phyloP scores from a whole-genome alignment of 1,140 invertebrate genomes.

The Rhyacophila brunnea region DNA sequence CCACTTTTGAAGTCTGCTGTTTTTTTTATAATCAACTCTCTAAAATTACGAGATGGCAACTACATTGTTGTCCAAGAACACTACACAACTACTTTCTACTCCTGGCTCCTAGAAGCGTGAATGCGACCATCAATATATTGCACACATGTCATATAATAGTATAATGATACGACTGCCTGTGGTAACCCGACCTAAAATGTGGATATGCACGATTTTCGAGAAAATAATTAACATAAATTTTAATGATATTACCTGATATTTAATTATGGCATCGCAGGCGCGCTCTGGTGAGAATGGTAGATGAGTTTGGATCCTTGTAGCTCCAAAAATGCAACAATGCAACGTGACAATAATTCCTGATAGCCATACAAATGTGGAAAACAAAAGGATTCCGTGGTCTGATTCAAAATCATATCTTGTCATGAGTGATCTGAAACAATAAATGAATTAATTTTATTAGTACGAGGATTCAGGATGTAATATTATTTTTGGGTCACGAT shows the following conservation, averaged over 20 bases:
- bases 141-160: background rate
- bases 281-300: slow-evolving; percentile 9
- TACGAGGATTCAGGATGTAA: no score
- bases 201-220: background rate
- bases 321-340: slow-evolving; percentile 5
- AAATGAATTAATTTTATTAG: no score
- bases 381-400: background rate
- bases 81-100: background rate
- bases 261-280: background rate
- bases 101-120: background rate
- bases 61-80: background rate
- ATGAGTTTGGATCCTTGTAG: background rate
- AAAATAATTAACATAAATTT: background rate
- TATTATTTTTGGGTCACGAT: no score
- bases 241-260: background rate
- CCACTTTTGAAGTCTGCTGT: no score
- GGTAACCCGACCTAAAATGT: background rate
- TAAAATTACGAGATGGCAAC: background rate
- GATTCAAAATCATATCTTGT: no score
- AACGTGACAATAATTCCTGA: slow-evolving; percentile 1
- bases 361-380: slow-evolving; percentile 21
- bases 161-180: background rate
- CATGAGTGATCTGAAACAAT: background rate
- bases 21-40: no score
- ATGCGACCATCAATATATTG: background rate